A percentile compares a stretch with the other conserved stretches of the same genome.
Conservation (phyloP, 2,113 vertebrate species). For the Dendropsophus ebraccatus region DNA sequence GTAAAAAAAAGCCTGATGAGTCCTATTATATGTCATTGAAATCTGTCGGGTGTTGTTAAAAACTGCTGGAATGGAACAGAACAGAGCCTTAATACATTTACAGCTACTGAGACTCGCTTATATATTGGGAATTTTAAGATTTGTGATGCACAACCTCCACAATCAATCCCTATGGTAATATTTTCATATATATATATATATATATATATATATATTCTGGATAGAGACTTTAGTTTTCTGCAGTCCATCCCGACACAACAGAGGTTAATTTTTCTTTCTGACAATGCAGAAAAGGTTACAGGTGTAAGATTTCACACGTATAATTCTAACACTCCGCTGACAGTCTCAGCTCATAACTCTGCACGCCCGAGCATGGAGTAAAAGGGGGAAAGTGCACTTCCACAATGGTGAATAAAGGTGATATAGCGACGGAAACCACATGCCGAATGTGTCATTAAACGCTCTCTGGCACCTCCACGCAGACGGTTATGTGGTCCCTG, state of each 20-base stretch:
- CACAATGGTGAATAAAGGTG: conserved; percentile 8
- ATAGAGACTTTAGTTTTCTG: background rate
- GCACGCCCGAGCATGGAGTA: background rate
- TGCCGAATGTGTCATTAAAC: background rate
- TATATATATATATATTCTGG: too few relatives aligned
- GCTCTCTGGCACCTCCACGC: background rate
- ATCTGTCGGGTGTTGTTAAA: too few relatives aligned
- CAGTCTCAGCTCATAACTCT: conserved; percentile 7
- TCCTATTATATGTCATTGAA: too few relatives aligned
- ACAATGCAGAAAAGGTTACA: background rate
- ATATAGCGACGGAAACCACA: background rate
- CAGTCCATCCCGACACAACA: background rate
- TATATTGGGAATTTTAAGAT: too few relatives aligned
- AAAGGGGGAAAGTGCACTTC: conserved; percentile 1
- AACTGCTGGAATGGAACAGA: too few relatives aligned
- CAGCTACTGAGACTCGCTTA: too few relatives aligned
- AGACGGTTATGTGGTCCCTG: background rate
- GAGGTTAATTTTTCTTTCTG: background rate
- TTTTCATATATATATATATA: too few relatives aligned
- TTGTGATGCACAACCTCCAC: too few relatives aligned
- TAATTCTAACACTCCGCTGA: background rate
- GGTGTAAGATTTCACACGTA: conserved; percentile 32
- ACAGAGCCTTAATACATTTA: too few relatives aligned
- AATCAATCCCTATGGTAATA: too few relatives aligned
- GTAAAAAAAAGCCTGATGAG: too few relatives aligned